Percentiles rank a stretch among this genome's conserved stretches.
Conservation (phyloP, 2,113 vertebrate species). For the Dinomys branickii region DNA sequence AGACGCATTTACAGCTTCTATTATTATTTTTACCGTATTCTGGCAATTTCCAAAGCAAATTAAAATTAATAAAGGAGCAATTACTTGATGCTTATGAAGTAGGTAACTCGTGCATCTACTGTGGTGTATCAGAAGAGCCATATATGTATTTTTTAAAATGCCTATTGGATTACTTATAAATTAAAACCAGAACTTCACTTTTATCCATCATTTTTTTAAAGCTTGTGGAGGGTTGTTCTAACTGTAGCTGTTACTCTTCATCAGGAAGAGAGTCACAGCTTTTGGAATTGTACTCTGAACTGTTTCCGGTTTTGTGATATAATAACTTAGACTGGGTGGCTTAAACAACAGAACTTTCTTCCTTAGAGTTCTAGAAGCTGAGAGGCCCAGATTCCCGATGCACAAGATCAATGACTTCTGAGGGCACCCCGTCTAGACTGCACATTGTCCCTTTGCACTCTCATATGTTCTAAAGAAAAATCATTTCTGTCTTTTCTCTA, state of each 20-base stretch:
- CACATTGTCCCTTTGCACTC: neutral
- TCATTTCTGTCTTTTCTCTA: neutral
- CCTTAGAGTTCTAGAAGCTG: neutral
- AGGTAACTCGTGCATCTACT: neutral
- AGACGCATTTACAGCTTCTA: neutral
- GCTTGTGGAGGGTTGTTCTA: slow-evolving; percentile 55
- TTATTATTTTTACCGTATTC: neutral
- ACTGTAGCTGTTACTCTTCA: slow-evolving; percentile 68
- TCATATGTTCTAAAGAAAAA: neutral
- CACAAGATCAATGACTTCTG: neutral
- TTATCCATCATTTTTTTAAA: slow-evolving; percentile 69
- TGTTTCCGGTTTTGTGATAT: neutral
- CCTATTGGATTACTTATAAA: neutral
- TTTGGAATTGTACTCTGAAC: slow-evolving; percentile 64
- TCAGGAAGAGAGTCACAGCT: slow-evolving; percentile 74
- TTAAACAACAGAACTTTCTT: neutral
- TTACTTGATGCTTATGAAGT: neutral
- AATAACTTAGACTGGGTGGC: neutral
- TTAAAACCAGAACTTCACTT: slow-evolving; percentile 55
- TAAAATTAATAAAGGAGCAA: neutral
- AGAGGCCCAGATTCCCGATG: neutral
- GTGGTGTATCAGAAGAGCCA: neutral
- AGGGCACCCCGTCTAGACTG: neutral
- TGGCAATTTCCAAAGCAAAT: neutral
- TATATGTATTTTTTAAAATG: neutral